Evolutionary conservation across 1,140 invertebrate species (phyloP), one percentile per base, ranked within the genome.

Genomic region (Drosophila grimshawi): DNA sequence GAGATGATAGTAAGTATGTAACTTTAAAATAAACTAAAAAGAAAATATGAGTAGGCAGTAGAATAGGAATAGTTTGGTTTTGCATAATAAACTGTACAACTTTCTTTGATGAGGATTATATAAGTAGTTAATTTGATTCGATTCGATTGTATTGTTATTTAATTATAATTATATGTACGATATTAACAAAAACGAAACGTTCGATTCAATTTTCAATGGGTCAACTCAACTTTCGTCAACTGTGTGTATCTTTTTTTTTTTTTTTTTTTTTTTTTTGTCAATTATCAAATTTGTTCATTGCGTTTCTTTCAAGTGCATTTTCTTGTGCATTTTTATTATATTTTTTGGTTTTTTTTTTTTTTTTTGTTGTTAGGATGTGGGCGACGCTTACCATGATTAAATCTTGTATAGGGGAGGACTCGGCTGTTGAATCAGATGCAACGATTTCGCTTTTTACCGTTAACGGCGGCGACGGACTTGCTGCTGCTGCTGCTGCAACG

Each of bases 351-450:
- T 45, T 60, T 64, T 66, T 46, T 39, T 64, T 69, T 62, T 52
- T 52, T 65, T 68, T 57, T 63, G 45, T 45, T 62, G 39, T 46
- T 74, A 70, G 66, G 59, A 63, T 66, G 63, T 60, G 69, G 78
- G 71, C 85, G 86, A 41, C 85, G 85, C 85, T 89, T 89, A 89
- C 85, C 85, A 89, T 89, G 63, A 89, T 89, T 85, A 89, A 86
- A 70, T 89, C 85, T 89, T 89, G 86, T 90, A 89, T 78, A 81
- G 85, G 85, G 86, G 85, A 89, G 78, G 85, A 81, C 68, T 89
- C 81, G 78, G 76, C 76, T 76, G 80, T 76, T 70, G 85, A 89
- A 83, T 88, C 85, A 27, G 83, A 74, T 79, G 80, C 69, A 70
- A 77, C 85, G 80, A 83, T 88, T 72, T 88, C 83, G 85, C 73